Base-by-base conservation (phyloP, 2,797 vertebrate species). In the Malacoraja senta region DNA sequence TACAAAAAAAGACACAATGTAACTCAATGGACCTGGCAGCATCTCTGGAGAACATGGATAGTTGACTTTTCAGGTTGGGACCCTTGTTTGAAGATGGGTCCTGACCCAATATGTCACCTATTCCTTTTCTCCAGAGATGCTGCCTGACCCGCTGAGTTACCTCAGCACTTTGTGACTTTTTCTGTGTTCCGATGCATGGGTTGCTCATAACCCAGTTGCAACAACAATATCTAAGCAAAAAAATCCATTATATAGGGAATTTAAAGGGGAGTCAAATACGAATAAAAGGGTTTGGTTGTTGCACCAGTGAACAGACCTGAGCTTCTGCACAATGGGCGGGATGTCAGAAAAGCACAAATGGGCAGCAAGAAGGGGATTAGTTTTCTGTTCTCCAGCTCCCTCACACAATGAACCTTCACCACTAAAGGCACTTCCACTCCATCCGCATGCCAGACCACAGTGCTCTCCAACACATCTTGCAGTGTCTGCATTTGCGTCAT, bases 321-420 rank as follows among this genome's bases (percentile, higher is more conserved):
- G 63, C 63, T 88, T 88, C n/a, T 88, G 61, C 63, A 78, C n/a
- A 15, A 78, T 35, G 63, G 61, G 0, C 35, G n/a, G 61, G 63
- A 19, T 68, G 63, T 68, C 29, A 35, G 61, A 17, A 65, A 32
- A 88, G 32, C 21, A 68, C 61, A 88, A 88, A 68, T 68, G 24
- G 21, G 19, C 15, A 72, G 71, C 21, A 53, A 21, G 71, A 24
- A 26, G 63, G 63, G 17, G 61, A 15, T 68, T 0, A 32, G n/a
- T 65, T 19, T 88, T 88, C 61, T 15, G 61, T 88, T 68, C n/a
- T 35, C 8, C 63, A 1, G 12, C 63, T 68, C 13, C 8, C 63
- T 88, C n/a, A 10, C 61, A 88, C 61, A 88, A 88, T 88, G 61
- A 68, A 19, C 84, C 19, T 88, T 88, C 84, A 68, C 84, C 84